These are phyloP conservation scores for Gadus macrocephalus DNA, from an alignment of 2,113 vertebrate species.

Conservation along the genomic window DNA sequence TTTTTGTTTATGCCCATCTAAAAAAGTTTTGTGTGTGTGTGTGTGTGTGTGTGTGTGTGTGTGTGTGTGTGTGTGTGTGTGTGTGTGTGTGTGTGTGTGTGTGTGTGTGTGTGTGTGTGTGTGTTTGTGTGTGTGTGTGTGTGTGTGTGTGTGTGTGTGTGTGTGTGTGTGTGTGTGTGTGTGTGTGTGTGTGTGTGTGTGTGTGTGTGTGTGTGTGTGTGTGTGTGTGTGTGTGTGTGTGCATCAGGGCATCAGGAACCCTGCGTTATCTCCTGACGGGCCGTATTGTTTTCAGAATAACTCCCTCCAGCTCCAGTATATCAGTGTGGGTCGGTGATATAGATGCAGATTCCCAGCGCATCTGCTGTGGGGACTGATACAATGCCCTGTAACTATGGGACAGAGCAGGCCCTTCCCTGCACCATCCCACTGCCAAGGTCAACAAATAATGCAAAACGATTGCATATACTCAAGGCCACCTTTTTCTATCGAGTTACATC, in stretches of 20 bases:
- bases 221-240: constrained; percentile 4
- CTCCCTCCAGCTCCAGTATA: constrained; percentile 1
- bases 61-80: not conserved
- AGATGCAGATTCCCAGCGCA: constrained; percentile 13
- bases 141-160: not conserved
- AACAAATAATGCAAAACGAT: constrained; percentile 37
- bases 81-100: not conserved
- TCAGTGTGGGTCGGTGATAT: constrained; percentile 14
- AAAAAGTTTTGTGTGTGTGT: not conserved
- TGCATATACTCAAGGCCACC: constrained; percentile 25
- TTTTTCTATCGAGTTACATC: constrained; percentile 36
- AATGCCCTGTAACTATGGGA: not conserved
- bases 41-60: not conserved
- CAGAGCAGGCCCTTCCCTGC: not conserved
- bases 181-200: constrained; percentile 3
- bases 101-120: constrained; percentile 1
- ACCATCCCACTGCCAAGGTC: not conserved
- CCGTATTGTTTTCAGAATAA: constrained; percentile 44
- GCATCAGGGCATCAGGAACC: not conserved
- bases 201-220: constrained; percentile 1
- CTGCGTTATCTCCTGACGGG: constrained; percentile 9
- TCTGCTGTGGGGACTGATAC: constrained; percentile 19
- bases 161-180: constrained; percentile 6
- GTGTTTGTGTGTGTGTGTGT: constrained; percentile 3
- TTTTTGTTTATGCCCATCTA: not conserved